Conservation (phyloP, 2,797 vertebrate species). For the Kryptopterus vitreolus region DNA sequence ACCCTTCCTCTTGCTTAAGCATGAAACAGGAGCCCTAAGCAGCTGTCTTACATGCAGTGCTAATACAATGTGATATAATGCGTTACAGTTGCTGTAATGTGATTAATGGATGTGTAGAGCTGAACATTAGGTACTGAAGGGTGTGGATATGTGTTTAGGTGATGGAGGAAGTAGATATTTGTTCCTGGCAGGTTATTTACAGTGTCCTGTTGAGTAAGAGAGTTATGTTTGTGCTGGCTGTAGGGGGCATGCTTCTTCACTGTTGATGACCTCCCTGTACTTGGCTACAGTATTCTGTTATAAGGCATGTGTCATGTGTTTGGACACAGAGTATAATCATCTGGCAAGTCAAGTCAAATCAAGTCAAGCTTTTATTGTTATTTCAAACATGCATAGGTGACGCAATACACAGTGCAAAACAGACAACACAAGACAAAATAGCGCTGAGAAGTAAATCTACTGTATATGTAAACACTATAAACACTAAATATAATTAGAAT, state of each 20-base stretch:
- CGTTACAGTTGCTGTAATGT: slow-evolving; percentile 7
- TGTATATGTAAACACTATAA: too few relatives aligned
- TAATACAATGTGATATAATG: slow-evolving; percentile 2
- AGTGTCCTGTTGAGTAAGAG: slow-evolving; percentile 10
- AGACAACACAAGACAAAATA: too few relatives aligned
- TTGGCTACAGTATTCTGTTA: slow-evolving; percentile 46
- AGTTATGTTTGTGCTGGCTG: slow-evolving; percentile 21
- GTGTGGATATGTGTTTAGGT: not conserved
- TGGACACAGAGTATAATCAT: slow-evolving; percentile 14
- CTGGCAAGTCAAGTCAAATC: slow-evolving; percentile 9
- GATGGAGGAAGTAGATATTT: slow-evolving; percentile 13
- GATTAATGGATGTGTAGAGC: not conserved
- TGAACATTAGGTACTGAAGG: not conserved
- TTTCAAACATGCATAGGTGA: too few relatives aligned
- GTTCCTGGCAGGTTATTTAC: slow-evolving; percentile 3
- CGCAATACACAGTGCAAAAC: too few relatives aligned
- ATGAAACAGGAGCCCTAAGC: slow-evolving; percentile 38
- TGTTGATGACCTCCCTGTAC: slow-evolving; percentile 29
- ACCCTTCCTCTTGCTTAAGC: slow-evolving; percentile 38
- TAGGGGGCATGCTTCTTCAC: slow-evolving; percentile 32
- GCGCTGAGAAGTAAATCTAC: too few relatives aligned
- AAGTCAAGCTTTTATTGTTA: too few relatives aligned
- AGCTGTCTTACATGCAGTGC: slow-evolving; percentile 33
- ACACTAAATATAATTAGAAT: too few relatives aligned
- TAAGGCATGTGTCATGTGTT: slow-evolving; percentile 37